Evolutionary conservation across 1,140 invertebrate genomes (phyloP), one percentile per base, ranked within the genome.

Genomic region (Drosophila lacertosa): DNA sequence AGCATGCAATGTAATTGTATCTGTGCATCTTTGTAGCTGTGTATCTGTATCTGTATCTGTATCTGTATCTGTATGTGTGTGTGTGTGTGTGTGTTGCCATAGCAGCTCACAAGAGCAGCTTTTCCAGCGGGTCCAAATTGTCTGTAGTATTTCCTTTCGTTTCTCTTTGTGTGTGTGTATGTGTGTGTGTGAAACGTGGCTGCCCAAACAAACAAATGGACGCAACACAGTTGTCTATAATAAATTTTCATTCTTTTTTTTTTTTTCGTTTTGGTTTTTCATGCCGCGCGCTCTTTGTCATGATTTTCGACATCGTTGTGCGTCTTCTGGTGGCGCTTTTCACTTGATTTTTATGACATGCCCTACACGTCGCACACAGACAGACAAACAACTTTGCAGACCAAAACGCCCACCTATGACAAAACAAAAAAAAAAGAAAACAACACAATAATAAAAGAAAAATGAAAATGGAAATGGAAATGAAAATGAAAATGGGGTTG

Each of bases 141-240:
- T 69, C 66, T 69, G 50, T 50, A 69, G 59, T 33, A 57, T 64
- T 69, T 40, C 57, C 50, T 68, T 50, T 29, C 39, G 33, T 33
- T 16, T 51, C 55, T 39, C 32, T 20, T 47, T n/a, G n/a, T n/a
- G n/a, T n/a, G n/a, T n/a, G n/a, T n/a, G n/a, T n/a, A n/a, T 24
- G 53, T 26, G 37, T 13, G 32, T 10, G 22, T 20, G 22, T 6
- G 26, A 4, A 29, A 50, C n/a, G 35, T 11, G 45, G n/a, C n/a
- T 18, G 11, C 37, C 15, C 37, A 62, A 60, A 68, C 33, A 63
- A 45, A 35, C 64, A 57, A 59, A 64, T 26, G 13, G 37, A 74
- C 50, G 63, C 66, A 68, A 50, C 42, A 65, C 80, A 80, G 81
- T 84, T 86, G 81, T 81, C 73, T 86, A 78, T 76, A 83, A 83